A percentile compares a stretch with the other conserved stretches of the same genome.
Evolutionary conservation across 2,113 vertebrate species (phyloP).

Genomic region (Cebus imitator): DNA sequence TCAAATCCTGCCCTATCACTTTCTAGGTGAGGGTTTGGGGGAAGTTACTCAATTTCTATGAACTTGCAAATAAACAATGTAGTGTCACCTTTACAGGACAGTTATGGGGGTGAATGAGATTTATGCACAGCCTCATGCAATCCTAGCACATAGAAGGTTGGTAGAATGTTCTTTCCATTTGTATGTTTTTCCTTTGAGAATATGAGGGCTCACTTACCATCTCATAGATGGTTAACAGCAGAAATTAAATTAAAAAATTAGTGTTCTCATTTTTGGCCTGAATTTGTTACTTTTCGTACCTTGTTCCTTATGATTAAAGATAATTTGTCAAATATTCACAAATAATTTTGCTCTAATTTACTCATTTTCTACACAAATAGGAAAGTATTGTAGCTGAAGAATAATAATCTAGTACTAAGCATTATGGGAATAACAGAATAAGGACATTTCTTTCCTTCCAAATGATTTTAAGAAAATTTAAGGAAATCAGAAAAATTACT

Average conservation of each 20-base stretch:
- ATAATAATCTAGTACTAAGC: background rate
- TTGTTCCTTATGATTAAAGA: background rate
- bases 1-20: background rate
- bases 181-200: background rate
- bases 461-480: background rate
- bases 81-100: background rate
- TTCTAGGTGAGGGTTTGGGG: background rate
- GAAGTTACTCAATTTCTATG: background rate
- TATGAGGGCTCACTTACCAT: background rate
- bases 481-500: background rate
- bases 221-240: background rate
- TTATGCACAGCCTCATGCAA: background rate
- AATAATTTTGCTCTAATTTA: background rate
- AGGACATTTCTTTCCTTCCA: background rate
- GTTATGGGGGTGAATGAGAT: background rate
- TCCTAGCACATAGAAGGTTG: background rate
- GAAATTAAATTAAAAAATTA: constrained; percentile 35
- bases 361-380: background rate
- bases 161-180: background rate
- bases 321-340: background rate
- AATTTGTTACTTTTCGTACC: background rate
- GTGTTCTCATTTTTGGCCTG: background rate
- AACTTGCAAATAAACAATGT: background rate
- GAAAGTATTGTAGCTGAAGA: background rate
- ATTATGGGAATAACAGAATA: background rate